Base-by-base conservation (phyloP, 2,113 vertebrate species). In the Tupaia chinensis region DNA sequence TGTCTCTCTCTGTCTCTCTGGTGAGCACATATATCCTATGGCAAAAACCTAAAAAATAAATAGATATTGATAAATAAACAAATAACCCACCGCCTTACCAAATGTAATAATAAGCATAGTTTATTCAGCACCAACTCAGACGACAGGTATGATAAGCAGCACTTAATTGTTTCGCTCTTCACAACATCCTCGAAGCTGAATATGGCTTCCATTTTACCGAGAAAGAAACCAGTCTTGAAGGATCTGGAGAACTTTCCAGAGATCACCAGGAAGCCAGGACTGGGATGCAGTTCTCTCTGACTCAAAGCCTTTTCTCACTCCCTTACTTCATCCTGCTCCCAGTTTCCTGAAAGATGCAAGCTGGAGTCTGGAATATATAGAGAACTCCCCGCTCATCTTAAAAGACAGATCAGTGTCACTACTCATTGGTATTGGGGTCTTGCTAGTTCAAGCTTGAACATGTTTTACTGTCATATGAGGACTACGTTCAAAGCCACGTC, bases 401-500 rank as follows among this genome's bases (percentile, higher is more conserved):
- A 90, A 90, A 83, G 87, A 80, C 9, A 82, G n/a, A 87, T 70
- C 22, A 77, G 1, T 44, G 79, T 83, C 69, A 82, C 58, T 79
- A n/a, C 3, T 20, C 84, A 82, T 7, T 70, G 25, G 32, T 68
- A 29, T 0, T 29, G 27, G 32, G 54, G 25, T 93, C 79, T 25
- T 3, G 29, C 11, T 61, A 78, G 79, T n/a, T 92, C 53, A 44
- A 74, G 95, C 72, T 89, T 73, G 86, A 91, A 95, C 94, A 72
- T 1, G 0, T 93, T 89, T 94, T 66, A 76, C 68, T 76, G 91
- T 91, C 89, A 25, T 10, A n/a, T 0, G 11, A 22, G 44, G 89
- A 93, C 93, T 87, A 93, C 65, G n/a, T 96, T 96, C 80, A 29
- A 72, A 95, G 87, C 95, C 78, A 77, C 63, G 74, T 96, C 92